Evolutionary conservation across 2,888 invertebrate species (phyloP).

Genomic region (Synanthedon andrenaeformis): DNA sequence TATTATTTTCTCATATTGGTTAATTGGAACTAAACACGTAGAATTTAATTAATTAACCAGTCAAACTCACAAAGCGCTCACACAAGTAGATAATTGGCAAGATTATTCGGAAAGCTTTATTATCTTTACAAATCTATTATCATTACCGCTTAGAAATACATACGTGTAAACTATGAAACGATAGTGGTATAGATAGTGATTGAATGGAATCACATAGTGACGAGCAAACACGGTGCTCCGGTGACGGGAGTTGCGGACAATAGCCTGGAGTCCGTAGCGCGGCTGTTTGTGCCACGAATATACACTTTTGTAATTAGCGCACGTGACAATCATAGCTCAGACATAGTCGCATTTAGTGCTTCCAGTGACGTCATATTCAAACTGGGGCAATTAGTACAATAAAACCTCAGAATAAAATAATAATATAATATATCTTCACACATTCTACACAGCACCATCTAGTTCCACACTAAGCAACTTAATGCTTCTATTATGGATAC

Average conservation of each 20-base stretch:
- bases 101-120: background rate
- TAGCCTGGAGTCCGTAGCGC: conserved; percentile 37
- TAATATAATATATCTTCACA: too few species aligned
- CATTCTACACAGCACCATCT: too few species aligned
- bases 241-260: conserved; percentile 35
- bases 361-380: too few species aligned
- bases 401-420: background rate
- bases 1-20: too few species aligned
- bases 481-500: too few species aligned
- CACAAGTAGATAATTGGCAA: background rate
- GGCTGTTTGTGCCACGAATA: conserved; percentile 35
- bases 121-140: background rate
- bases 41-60: background rate
- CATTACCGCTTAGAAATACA: background rate
- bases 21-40: too few species aligned
- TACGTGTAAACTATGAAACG: conserved; percentile 27
- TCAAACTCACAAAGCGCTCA: background rate
- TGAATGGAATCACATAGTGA: conserved; percentile 31
- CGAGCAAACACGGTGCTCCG: conserved; percentile 29
- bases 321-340: background rate
- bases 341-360: too few species aligned
- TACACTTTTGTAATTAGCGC: conserved; percentile 22
- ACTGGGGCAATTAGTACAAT: too few species aligned
- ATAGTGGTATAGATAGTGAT: conserved; percentile 25
- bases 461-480: too few species aligned